Evolutionary conservation across 1,140 invertebrate species (phyloP), one percentile per base, ranked within the genome.

Genomic region (Wiebesia pumilae): DNA sequence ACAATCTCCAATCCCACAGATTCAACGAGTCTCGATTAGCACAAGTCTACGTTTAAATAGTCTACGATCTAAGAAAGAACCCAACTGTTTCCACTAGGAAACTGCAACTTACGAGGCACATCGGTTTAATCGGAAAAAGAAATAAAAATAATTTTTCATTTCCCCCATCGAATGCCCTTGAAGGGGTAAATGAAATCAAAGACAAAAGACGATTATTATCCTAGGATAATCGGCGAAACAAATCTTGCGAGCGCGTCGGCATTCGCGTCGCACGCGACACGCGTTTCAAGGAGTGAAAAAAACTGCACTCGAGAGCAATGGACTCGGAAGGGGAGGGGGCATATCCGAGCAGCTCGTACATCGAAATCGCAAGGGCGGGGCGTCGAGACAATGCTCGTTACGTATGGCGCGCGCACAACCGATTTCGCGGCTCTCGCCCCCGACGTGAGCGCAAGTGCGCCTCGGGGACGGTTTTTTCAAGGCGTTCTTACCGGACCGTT

Each of bases 321-420:
- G n/a, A 21, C 12, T 3, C 7, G 54, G 19, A 62, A 16, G 62
- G 27, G 27, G 62, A n/a, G n/a, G 14, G 27, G n/a, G 62, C 58
- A 62, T 3, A 62, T 21, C 7, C 19, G 19, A 62, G 3, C 58
- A 38, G n/a, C 9, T 6, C 24, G 7, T 67, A 67, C 81, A 83
- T 73, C 73, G 33, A 83, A 83, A 83, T 83, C 47, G 69, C 73
- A 83, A 75, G 81, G 81, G 81, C 81, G 69, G 67, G 58, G 16
- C 47, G 21, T 9, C 40, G 69, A 83, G 30, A 83, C 71, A 75
- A 83, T 83, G 69, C 40, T 58, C 47, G 69, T 81, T 81, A 62
- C 30, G 19, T 51, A 21, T 19, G 4, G 43, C 24, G 47, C 43
- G 19, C 33, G 35, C 2, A 19, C 38, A 19, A 47, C 43, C 21